These are phyloP conservation scores for Mobula hypostoma DNA, from an alignment of 2,113 vertebrate genomes.

Conservation along the genomic window DNA sequence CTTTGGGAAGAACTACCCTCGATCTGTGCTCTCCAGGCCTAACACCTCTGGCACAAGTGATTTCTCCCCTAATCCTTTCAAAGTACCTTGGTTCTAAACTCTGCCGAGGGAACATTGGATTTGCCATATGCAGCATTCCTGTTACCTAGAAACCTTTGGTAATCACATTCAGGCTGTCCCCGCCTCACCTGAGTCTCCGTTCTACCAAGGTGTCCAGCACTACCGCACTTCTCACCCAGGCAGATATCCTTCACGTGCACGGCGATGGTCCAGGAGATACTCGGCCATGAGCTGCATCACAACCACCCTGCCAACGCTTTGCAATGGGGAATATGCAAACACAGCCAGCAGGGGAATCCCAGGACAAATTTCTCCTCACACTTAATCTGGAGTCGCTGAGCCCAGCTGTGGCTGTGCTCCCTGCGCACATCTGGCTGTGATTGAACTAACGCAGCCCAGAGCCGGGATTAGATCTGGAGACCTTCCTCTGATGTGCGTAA, in stretches of 20 bases:
- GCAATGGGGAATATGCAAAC: not conserved
- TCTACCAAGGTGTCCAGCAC: not conserved
- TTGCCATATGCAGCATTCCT: not conserved
- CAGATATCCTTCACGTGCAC: not conserved
- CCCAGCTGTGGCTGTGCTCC: not conserved
- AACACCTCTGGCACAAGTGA: no score
- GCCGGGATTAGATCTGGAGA: not conserved
- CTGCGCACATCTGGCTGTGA: not conserved
- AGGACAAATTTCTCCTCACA: not conserved
- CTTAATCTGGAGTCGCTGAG: not conserved
- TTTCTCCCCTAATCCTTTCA: no score
- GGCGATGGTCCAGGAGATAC: not conserved
- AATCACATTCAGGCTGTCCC: not conserved
- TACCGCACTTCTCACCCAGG: not conserved
- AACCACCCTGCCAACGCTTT: not conserved
- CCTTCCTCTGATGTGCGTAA: not conserved
- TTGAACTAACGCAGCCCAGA: not conserved
- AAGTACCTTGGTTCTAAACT: no score
- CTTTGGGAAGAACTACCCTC: no score
- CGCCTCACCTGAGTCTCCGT: not conserved
- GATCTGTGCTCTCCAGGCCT: no score
- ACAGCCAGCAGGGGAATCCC: not conserved
- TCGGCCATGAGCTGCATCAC: not conserved
- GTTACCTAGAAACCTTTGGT: not conserved
- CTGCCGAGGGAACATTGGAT: no score